phyloP scores from a whole-genome alignment of 1,140 invertebrate genomes.

The Tribolium madens region DNA sequence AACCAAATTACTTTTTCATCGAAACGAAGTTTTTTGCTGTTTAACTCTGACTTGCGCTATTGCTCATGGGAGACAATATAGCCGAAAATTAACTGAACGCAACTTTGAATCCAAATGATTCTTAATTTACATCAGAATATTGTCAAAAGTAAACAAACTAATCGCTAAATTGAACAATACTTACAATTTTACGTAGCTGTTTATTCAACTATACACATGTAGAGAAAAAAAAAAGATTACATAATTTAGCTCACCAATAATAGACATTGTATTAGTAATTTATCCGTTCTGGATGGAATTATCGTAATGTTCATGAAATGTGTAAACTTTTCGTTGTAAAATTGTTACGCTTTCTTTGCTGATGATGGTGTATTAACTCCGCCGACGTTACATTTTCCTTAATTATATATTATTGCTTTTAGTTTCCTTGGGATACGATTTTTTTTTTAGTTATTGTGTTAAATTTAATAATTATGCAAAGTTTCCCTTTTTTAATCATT shows the following conservation, averaged over 20 bases:
- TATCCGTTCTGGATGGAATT: conserved; percentile 50
- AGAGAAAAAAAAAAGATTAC: conserved; percentile 40
- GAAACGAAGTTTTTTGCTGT: conserved; percentile 26
- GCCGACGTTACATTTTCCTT: conserved; percentile 10
- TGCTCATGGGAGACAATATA: conserved; percentile 59
- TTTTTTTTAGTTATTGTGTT: conserved; percentile 22
- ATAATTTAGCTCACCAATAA: conserved; percentile 56
- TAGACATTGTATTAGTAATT: conserved; percentile 49
- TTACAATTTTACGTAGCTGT: conserved; percentile 54
- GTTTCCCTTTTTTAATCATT: conserved; percentile 31
- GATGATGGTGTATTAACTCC: background rate
- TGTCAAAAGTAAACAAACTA: conserved; percentile 47
- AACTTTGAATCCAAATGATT: conserved; percentile 22
- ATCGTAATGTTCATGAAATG: conserved; percentile 55
- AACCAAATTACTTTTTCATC: conserved; percentile 38
- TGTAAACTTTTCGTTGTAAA: conserved; percentile 51
- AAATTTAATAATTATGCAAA: conserved; percentile 29
- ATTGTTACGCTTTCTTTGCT: conserved; percentile 46
- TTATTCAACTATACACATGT: conserved; percentile 51
- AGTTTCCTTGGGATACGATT: conserved; percentile 19
- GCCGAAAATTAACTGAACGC: conserved; percentile 38
- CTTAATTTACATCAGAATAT: conserved; percentile 32
- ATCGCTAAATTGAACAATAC: conserved; percentile 45
- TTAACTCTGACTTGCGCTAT: conserved; percentile 45
- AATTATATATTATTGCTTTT: conserved; percentile 5